Evolutionary conservation across 2,888 invertebrate species (phyloP), one percentile per base, ranked within the genome.

Genomic region (Drosophila helvetica): DNA sequence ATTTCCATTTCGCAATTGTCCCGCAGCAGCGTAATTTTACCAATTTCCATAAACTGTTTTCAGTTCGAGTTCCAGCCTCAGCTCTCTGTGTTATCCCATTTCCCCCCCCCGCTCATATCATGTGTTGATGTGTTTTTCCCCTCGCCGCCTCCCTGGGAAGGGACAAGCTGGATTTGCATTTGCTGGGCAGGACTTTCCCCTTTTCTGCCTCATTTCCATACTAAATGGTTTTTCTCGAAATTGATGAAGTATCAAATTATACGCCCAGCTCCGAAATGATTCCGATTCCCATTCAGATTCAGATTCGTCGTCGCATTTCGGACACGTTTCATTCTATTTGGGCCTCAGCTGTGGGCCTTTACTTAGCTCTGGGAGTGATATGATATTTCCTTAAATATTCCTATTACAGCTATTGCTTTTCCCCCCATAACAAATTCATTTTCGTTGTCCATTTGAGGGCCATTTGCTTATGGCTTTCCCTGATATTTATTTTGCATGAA

Each of bases 161-260:
- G 83, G 83, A 77, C 79, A 61, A 30, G 42, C 56, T 56, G 64
- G 55, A 48, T 27, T 33, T 54, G 61, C 59, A 46, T 19, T 56
- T 38, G 38, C 15, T 43, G 6, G 8, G 42, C 48, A 15, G 56
- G 47, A 17, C 19, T 64, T 66, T 46, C 51, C 72, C 73, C 63
- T 62, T 71, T 57, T 68, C 59, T 25, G 55, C 25, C 38, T 76
- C 86, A 83, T 83, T 83, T 84, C 63, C 83, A 83, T 83, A 86
- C 75, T 84, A 80, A 88, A 86, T 88, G 88, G 67, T 79, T 77
- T 53, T 71, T 30, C 76, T 63, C 61, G 52, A 73, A 78, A 80
- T 78, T 84, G 83, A 84, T 88, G 73, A 74, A 86, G 83, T 77
- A 78, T 74, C 68, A 80, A 88, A 84, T 84, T 88, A 88, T 84